These are phyloP conservation scores for Opisthocomus hoazin DNA, from an alignment of 2,113 vertebrate species.

Conservation along the genomic window DNA sequence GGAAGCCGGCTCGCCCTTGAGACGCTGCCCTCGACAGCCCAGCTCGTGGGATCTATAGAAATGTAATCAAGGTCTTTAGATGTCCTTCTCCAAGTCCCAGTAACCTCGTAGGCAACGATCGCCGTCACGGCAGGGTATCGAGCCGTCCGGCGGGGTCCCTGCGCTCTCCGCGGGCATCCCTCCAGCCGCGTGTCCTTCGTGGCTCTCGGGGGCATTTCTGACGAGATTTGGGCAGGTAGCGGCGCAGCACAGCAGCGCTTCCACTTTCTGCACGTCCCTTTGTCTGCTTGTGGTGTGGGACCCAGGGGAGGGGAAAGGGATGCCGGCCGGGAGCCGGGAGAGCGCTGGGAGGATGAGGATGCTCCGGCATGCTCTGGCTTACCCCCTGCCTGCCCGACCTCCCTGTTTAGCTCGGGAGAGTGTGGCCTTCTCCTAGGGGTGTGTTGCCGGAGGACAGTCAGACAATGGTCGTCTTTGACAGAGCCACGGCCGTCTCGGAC, in stretches of 20 bases:
- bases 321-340: neutral
- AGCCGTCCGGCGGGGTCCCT: fast-evolving
- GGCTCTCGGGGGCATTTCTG: neutral
- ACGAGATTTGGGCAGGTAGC: neutral
- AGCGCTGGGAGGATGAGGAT: neutral
- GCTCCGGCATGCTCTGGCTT: neutral
- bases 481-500: neutral
- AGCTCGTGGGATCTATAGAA: neutral
- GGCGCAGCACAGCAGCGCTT: fast-evolving
- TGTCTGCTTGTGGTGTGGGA: neutral
- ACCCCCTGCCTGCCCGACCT: fast-evolving
- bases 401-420: neutral
- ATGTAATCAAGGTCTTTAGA: neutral
- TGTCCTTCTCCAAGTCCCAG: neutral
- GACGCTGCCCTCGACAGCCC: neutral
- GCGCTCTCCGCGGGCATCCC: fast-evolving
- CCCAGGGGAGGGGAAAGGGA: neutral
- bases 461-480: too few species aligned
- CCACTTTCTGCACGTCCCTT: neutral
- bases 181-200: fast-evolving
- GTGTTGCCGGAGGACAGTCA: neutral
- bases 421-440: too few species aligned
- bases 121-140: fast-evolving
- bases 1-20: neutral
- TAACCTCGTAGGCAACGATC: neutral